Conservation (phyloP, 2,888 invertebrate genomes). For the Hermodice carunculata region DNA sequence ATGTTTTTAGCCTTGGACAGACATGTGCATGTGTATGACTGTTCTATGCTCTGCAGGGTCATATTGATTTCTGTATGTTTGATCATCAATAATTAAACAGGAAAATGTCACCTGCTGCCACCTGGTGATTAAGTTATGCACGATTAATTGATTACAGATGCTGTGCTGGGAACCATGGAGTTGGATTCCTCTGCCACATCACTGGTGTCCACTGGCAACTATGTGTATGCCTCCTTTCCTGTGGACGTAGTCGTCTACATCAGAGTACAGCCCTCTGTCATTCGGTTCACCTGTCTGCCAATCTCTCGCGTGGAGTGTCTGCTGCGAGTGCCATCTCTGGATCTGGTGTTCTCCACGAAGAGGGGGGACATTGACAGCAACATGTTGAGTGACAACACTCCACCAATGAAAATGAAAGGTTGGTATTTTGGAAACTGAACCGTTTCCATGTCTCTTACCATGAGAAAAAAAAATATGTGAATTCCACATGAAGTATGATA, state of each 20-base stretch:
- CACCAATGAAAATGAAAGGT: slow-evolving; percentile 31
- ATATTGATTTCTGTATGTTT: too few species aligned
- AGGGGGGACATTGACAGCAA: slow-evolving; percentile 53
- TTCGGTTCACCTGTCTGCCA: slow-evolving; percentile 84
- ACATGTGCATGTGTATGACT: too few species aligned
- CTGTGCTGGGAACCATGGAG: neutral
- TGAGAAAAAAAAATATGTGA: too few species aligned
- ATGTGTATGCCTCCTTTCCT: slow-evolving; percentile 80
- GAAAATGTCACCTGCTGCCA: slow-evolving; percentile 52
- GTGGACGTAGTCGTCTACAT: slow-evolving; percentile 99
- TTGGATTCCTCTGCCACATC: slow-evolving; percentile 32
- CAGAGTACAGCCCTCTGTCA: slow-evolving; percentile 79
- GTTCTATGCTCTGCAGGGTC: too few species aligned
- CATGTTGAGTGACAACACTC: slow-evolving; percentile 17
- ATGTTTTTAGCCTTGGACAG: too few species aligned
- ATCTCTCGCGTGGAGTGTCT: slow-evolving; percentile 47
- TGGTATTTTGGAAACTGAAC: too few species aligned
- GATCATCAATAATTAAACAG: too few species aligned
- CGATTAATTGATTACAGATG: neutral
- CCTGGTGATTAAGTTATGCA: slow-evolving; percentile 33
- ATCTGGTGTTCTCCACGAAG: slow-evolving; percentile 89
- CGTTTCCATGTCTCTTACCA: too few species aligned
- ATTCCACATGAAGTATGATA: too few species aligned
- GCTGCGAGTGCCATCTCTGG: slow-evolving; percentile 85
- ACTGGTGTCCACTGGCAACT: slow-evolving; percentile 25